Conservation (phyloP, 2,113 vertebrate genomes). For the Trachemys scripta region DNA sequence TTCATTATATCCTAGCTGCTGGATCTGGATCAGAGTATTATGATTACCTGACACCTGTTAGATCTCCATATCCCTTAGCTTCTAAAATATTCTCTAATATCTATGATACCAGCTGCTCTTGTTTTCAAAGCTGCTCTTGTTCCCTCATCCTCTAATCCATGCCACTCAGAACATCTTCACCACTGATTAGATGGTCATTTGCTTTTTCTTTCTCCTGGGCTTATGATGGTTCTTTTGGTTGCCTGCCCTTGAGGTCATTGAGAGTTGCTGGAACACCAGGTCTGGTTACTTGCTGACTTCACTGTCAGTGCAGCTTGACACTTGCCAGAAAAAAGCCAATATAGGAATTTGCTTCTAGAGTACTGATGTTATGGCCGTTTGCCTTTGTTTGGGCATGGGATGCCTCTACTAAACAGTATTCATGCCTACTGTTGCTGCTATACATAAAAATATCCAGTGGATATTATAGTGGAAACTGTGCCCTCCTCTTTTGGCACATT, state of each 20-base stretch:
- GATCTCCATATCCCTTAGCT: neutral
- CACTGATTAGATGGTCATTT: neutral
- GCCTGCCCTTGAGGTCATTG: neutral
- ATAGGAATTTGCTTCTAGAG: neutral
- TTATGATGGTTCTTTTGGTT: neutral
- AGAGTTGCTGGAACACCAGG: neutral
- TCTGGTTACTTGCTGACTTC: neutral
- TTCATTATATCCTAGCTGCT: neutral
- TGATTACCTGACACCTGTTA: neutral
- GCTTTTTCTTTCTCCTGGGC: neutral
- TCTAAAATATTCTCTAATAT: neutral
- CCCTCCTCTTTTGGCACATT: neutral
- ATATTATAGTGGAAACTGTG: neutral
- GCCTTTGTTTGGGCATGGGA: neutral
- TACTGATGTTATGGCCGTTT: neutral
- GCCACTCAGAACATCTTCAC: neutral
- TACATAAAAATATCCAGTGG: neutral
- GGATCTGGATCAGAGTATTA: neutral
- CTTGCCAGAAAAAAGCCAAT: neutral
- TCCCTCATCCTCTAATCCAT: neutral
- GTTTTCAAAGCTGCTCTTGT: neutral
- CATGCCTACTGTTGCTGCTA: neutral
- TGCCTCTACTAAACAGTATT: neutral
- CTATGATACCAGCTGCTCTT: neutral
- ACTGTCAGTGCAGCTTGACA: neutral